phyloP scores from a whole-genome alignment of 1,140 invertebrate genomes.

The Berghia stephanieae region DNA sequence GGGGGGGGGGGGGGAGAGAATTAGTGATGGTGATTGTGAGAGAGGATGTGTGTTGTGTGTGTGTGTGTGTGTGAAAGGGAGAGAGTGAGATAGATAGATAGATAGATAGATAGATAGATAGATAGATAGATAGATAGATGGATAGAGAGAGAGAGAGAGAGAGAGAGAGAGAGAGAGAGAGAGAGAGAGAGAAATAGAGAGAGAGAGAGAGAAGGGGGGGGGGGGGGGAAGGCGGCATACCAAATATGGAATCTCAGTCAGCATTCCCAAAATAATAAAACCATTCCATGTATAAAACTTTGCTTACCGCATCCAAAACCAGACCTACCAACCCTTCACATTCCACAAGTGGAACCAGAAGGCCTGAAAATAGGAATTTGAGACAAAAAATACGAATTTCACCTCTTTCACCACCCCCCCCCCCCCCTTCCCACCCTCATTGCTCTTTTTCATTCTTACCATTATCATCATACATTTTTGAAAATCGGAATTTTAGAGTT shows the following conservation, averaged over 20 bases:
- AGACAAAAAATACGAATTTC: background rate
- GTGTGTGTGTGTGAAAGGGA: no score
- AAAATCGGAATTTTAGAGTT: no score
- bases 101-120: background rate
- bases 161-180: background rate
- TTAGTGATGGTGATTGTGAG: background rate
- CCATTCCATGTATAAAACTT: no score
- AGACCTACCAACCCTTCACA: background rate
- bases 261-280: no score
- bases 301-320: no score
- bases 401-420: no score
- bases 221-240: background rate
- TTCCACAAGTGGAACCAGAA: background rate
- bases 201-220: background rate
- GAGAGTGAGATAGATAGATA: conserved; percentile 8
- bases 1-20: background rate
- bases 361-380: background rate
- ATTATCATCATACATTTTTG: no score
- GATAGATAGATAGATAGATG: background rate
- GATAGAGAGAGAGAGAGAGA: background rate
- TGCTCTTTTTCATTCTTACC: no score
- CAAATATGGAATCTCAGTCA: background rate
- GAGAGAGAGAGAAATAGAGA: background rate
- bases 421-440: no score
- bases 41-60: background rate